phyloP scores from a whole-genome alignment of 1,140 invertebrate species.

The Ceratoteleas bidentatus region DNA sequence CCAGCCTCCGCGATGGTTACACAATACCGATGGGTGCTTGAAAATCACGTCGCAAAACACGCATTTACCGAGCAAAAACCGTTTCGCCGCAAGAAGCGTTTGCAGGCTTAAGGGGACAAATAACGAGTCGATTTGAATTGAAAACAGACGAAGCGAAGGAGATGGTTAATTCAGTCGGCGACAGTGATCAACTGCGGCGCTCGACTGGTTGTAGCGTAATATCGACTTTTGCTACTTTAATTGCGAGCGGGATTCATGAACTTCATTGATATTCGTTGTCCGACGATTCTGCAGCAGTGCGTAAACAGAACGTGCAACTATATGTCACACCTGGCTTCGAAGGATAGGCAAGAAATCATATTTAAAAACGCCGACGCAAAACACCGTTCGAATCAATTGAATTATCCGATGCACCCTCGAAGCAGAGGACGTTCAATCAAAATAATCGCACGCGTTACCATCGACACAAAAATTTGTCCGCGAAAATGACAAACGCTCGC shows the following conservation, averaged over 20 bases:
- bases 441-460: constrained; percentile 36
- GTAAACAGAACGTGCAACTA: constrained; percentile 14
- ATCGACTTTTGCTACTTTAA: constrained; percentile 22
- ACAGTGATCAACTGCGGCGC: neutral
- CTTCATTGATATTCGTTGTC: constrained; percentile 6
- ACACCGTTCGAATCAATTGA: constrained; percentile 21
- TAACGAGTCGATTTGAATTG: neutral
- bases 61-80: neutral
- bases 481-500: constrained; percentile 58
- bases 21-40: neutral
- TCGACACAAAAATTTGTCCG: constrained; percentile 33
- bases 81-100: neutral
- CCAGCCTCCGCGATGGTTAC: too few relatives aligned
- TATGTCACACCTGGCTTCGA: neutral
- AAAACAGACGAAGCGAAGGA: neutral
- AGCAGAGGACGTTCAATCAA: constrained; percentile 29
- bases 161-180: neutral
- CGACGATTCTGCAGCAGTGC: constrained; percentile 3
- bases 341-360: constrained; percentile 13
- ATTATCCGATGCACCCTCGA: neutral
- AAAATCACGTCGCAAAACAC: neutral
- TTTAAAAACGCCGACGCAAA: constrained; percentile 5
- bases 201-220: constrained; percentile 3
- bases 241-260: constrained; percentile 31
- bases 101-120: too few relatives aligned